Base-by-base conservation (phyloP, 2,797 vertebrate species). In the Tachyglossus aculeatus region DNA sequence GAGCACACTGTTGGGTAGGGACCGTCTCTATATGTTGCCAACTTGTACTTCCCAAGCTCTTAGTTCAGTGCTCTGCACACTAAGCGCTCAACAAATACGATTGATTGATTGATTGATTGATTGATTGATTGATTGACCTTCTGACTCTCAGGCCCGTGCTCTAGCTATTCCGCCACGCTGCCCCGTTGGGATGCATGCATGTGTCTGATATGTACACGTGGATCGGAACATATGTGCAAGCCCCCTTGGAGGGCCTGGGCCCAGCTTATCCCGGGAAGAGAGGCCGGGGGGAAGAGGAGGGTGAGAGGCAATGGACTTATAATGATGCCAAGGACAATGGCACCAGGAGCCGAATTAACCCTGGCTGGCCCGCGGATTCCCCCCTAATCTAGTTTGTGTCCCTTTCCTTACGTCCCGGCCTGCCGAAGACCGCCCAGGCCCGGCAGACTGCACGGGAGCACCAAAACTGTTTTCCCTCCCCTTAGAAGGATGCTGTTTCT, bases 401-500 rank as follows among this genome's bases (percentile, higher is more conserved):
- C 68, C 52, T 71, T 86, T 64, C 45, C 48, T 37, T 14, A 63
- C 62, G 27, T 25, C 21, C 43, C 32, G 33, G 16, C n/a, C 27
- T 40, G 11, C 15, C 34, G 18, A 7, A 18, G n/a, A 22, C 48
- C 33, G 22, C 34, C 16, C 6, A 25, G 55, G 40, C 39, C n/a
- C 45, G 55, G 10, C 6, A 2, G 53, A 50, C 64, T 15, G 29
- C 9, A 24, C 62, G 66, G 80, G 51, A 50, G 66, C 61, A 55
- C 43, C 47, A 48, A 56, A 52, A 52, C 54, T 64, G 57, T 68
- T 40, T 48, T 53, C 32, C 31, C 39, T 38, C 59, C 38, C 58
- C 55, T 57, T 73, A 57, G 58, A 50, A 72, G 1, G 7, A 47
- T 62, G 36, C 34, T 76, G 21, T 45, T 78, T 64, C 70, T 79